Evolutionary conservation across 2,888 invertebrate genomes (phyloP).

Genomic region (Thera britannica): DNA sequence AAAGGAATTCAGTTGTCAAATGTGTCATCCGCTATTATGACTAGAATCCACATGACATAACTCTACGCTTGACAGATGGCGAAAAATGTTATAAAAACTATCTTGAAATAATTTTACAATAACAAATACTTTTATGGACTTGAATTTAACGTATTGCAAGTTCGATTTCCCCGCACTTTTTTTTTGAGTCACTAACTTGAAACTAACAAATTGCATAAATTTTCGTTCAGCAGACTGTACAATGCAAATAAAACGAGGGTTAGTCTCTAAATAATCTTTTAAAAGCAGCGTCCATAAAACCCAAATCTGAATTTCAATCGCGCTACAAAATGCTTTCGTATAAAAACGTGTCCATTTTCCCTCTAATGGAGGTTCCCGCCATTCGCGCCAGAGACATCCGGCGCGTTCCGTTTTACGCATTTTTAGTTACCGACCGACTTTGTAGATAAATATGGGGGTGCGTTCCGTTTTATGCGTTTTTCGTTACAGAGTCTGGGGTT

Average conservation of each 20-base stretch:
- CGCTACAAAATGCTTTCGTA: constrained; percentile 12
- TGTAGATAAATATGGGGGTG: constrained; percentile 12
- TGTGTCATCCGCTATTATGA: neutral
- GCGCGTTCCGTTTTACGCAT: constrained; percentile 25
- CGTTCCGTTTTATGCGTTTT: constrained; percentile 26
- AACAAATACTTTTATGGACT: no score
- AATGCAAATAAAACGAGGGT: neutral
- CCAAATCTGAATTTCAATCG: constrained; percentile 23
- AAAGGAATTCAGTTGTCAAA: neutral
- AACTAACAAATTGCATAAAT: no score
- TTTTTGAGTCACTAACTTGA: no score
- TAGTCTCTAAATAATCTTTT: neutral
- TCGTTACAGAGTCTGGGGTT: constrained; percentile 5
- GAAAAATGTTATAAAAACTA: no score
- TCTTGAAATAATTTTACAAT: no score
- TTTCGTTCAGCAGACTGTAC: no score
- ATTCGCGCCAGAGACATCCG: constrained; percentile 17
- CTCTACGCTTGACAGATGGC: no score
- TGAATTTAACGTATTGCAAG: no score
- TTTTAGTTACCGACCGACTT: constrained; percentile 11
- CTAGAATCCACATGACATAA: no score
- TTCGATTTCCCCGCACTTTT: no score
- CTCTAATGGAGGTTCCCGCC: constrained; percentile 24
- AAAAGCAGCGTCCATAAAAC: constrained; percentile 10
- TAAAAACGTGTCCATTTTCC: constrained; percentile 19